Percentiles rank a stretch among this genome's conserved stretches.
phyloP scores from a whole-genome alignment of 1,140 invertebrate species.

The Teleogryllus occipitalis region DNA sequence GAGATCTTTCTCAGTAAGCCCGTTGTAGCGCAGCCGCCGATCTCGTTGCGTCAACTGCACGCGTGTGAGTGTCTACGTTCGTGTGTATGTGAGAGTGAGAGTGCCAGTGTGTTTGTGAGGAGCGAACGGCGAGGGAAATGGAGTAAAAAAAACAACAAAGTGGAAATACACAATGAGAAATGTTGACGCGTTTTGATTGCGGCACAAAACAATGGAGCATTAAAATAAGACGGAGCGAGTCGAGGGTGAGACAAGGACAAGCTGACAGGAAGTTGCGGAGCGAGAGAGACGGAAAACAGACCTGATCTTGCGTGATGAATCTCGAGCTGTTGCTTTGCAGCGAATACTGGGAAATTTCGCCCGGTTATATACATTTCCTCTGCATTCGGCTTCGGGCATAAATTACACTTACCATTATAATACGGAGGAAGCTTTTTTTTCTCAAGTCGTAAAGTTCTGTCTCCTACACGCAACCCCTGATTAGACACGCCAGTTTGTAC shows the following conservation, averaged over 20 bases:
- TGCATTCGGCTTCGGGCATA: too few relatives aligned
- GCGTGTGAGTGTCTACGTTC: too few relatives aligned
- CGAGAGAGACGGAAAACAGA: constrained; percentile 7
- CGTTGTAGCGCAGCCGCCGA: too few relatives aligned
- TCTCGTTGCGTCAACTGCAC: too few relatives aligned
- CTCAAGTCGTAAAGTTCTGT: too few relatives aligned
- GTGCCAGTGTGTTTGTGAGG: constrained; percentile 11
- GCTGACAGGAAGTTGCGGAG: constrained; percentile 11
- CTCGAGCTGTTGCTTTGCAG: not conserved
- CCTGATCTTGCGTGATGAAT: constrained; percentile 15
- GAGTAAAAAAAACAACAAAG: not conserved
- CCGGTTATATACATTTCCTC: too few relatives aligned
- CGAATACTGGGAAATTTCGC: constrained; percentile 10
- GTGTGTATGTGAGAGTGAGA: too few relatives aligned
- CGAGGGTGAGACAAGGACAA: not conserved
- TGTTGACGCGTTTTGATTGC: constrained; percentile 12
- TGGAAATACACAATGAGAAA: constrained; percentile 13
- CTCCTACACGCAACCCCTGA: too few relatives aligned
- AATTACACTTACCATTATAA: too few relatives aligned
- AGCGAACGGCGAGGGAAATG: not conserved
- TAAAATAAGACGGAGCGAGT: constrained; percentile 1
- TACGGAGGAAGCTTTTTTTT: too few relatives aligned
- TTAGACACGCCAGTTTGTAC: too few relatives aligned
- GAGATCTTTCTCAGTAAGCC: too few relatives aligned
- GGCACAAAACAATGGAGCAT: constrained; percentile 14